Conservation (phyloP, 2,888 invertebrate species). For the Hanleya hanleyi region DNA sequence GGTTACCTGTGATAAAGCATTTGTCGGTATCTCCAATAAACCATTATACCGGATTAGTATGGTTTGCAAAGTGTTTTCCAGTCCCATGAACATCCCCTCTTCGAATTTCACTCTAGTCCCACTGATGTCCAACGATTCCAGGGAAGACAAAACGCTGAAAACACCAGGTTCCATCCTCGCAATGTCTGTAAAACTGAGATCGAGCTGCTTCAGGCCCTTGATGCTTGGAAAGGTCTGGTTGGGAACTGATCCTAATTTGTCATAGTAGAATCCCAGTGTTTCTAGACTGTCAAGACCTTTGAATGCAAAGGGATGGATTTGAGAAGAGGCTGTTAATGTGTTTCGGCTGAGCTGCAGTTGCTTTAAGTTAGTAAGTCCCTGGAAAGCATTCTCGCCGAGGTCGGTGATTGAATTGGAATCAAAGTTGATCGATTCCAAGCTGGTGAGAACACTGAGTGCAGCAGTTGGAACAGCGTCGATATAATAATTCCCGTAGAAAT, state of each 20-base stretch:
- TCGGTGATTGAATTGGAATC: conserved; percentile 2
- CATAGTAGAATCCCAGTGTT: not conserved
- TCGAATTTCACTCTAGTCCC: not conserved
- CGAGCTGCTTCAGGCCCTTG: not conserved
- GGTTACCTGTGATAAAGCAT: not conserved
- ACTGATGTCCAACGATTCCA: not conserved
- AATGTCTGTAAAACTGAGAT: not conserved
- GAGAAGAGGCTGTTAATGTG: not conserved
- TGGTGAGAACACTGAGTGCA: not conserved
- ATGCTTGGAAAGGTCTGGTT: not conserved
- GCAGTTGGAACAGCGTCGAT: not conserved
- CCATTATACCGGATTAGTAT: not conserved
- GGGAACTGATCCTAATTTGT: not conserved
- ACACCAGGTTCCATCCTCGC: not conserved
- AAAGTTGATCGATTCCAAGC: not conserved
- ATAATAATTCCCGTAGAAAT: conserved; percentile 1
- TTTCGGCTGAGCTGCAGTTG: not conserved
- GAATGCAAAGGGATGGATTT: not conserved
- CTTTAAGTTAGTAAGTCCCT: not conserved
- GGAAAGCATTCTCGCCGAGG: not conserved
- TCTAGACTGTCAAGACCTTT: conserved; percentile 1
- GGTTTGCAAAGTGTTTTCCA: not conserved
- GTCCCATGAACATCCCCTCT: not conserved
- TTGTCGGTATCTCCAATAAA: not conserved
- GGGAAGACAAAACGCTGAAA: not conserved